phyloP scores from a whole-genome alignment of 2,113 vertebrate species.

The Grallaria varia region DNA sequence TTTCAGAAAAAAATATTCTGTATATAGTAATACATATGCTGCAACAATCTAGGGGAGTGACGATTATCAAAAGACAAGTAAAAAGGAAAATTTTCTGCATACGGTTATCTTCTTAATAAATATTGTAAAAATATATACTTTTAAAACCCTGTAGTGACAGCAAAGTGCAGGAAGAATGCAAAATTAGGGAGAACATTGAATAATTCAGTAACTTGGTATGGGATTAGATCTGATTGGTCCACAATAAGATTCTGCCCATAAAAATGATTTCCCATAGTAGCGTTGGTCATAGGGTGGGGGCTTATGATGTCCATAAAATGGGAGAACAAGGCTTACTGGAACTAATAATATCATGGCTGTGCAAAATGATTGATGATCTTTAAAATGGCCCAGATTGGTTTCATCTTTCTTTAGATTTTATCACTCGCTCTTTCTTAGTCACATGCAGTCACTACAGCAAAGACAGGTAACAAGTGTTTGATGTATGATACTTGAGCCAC shows the following conservation, averaged over 20 bases:
- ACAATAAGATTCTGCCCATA: slow-evolving; percentile 77
- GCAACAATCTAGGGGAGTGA: slow-evolving; percentile 1
- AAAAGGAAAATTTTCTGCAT: slow-evolving; percentile 13
- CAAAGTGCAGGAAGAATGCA: slow-evolving; percentile 63
- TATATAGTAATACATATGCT: not conserved
- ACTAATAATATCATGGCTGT: slow-evolving; percentile 89
- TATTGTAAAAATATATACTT: slow-evolving; percentile 55
- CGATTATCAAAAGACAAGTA: not conserved
- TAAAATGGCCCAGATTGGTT: slow-evolving; percentile 88
- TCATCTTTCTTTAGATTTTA: slow-evolving; percentile 97
- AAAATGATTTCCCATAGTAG: slow-evolving; percentile 80
- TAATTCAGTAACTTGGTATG: slow-evolving; percentile 76
- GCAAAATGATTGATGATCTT: slow-evolving; percentile 90
- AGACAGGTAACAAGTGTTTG: slow-evolving; percentile 93
- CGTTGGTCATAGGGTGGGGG: slow-evolving; percentile 73
- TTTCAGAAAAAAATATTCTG: not conserved
- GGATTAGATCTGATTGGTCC: slow-evolving; percentile 79
- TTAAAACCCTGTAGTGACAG: slow-evolving; percentile 49
- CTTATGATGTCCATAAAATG: slow-evolving; percentile 89
- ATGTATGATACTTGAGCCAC: slow-evolving; percentile 87
- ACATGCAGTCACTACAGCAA: slow-evolving; percentile 88
- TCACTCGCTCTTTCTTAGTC: slow-evolving; percentile 92
- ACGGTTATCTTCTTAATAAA: slow-evolving; percentile 50
- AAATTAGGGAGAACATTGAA: slow-evolving; percentile 63
- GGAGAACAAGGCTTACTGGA: slow-evolving; percentile 89